Percentiles rank a stretch among this genome's conserved stretches.
Evolutionary conservation across 2,888 invertebrate species (phyloP).

Genomic region (Cosmorhoe ocellata): DNA sequence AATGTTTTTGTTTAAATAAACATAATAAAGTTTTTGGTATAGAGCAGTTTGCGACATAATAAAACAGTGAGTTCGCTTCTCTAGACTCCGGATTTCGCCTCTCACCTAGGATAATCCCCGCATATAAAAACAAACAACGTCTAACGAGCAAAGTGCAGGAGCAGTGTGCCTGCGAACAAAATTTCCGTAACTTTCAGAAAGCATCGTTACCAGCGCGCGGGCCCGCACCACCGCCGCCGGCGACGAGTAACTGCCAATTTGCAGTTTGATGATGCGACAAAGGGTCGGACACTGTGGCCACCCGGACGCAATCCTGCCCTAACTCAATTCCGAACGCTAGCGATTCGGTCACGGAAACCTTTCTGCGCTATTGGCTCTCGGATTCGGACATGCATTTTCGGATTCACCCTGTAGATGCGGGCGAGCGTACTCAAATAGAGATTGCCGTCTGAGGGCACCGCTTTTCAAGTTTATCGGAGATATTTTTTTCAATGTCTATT

Average conservation of each 20-base stretch:
- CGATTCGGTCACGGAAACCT: constrained; percentile 56
- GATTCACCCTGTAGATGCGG: constrained; percentile 30
- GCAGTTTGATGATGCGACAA: constrained; percentile 72
- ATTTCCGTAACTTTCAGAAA: constrained; percentile 25
- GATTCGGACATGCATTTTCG: constrained; percentile 30
- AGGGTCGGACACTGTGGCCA: constrained; percentile 52
- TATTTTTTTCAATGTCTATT: neutral
- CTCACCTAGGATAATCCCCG: constrained; percentile 20
- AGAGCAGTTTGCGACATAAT: neutral
- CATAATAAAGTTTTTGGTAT: too few relatives aligned
- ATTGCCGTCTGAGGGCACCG: constrained; percentile 2
- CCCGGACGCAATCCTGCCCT: constrained; percentile 35
- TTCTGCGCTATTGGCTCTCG: constrained; percentile 34
- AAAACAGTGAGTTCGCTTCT: constrained; percentile 3
- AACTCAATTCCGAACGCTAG: constrained; percentile 57
- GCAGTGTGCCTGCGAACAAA: constrained; percentile 23
- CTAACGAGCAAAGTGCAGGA: constrained; percentile 27
- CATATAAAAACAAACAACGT: constrained; percentile 32
- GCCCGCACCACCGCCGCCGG: constrained; percentile 31
- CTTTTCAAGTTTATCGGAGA: constrained; percentile 1
- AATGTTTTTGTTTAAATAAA: too few relatives aligned
- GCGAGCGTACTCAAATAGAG: constrained; percentile 28
- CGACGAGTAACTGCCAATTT: constrained; percentile 65
- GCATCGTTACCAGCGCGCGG: constrained; percentile 33
- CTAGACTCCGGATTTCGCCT: constrained; percentile 2